These are phyloP conservation scores for Polia nebulosa DNA, from an alignment of 2,888 invertebrate genomes.

Conservation along the genomic window DNA sequence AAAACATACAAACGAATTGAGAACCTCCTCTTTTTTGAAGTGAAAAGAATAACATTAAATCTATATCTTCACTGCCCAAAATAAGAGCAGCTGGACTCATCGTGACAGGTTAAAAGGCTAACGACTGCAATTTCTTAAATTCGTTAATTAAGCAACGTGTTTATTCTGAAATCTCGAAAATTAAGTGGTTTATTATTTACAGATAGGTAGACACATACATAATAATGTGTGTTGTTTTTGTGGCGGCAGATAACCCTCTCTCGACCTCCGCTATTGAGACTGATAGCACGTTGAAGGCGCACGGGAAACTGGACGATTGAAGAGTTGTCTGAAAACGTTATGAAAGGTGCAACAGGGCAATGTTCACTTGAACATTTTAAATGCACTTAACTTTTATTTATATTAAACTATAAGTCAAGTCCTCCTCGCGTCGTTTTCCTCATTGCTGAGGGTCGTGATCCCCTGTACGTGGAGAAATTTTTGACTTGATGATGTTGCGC, in stretches of 20 bases:
- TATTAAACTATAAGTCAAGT: too few species aligned
- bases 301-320: slow-evolving; percentile 43
- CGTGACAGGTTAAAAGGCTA: slow-evolving; percentile 35
- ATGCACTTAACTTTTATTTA: background rate
- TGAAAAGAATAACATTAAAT: background rate
- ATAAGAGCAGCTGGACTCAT: slow-evolving; percentile 6
- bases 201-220: slow-evolving; percentile 51
- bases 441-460: too few species aligned
- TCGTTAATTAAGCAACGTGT: slow-evolving; percentile 47
- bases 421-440: too few species aligned
- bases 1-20: too few species aligned
- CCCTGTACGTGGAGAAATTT: too few species aligned
- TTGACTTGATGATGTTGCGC: too few species aligned
- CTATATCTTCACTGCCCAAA: too few species aligned
- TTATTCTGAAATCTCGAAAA: slow-evolving; percentile 73
- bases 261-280: slow-evolving; percentile 69
- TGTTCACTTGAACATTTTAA: background rate
- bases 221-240: slow-evolving; percentile 72
- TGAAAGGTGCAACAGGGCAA: background rate
- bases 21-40: too few species aligned
- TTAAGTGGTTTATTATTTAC: slow-evolving; percentile 64
- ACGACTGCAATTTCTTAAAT: slow-evolving; percentile 23
- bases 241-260: slow-evolving; percentile 73
- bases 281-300: slow-evolving; percentile 66
- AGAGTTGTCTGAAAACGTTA: slow-evolving; percentile 20